These are phyloP conservation scores for Diplosoma virens DNA, from an alignment of 23 tunicate species.

Conservation along the genomic window DNA sequence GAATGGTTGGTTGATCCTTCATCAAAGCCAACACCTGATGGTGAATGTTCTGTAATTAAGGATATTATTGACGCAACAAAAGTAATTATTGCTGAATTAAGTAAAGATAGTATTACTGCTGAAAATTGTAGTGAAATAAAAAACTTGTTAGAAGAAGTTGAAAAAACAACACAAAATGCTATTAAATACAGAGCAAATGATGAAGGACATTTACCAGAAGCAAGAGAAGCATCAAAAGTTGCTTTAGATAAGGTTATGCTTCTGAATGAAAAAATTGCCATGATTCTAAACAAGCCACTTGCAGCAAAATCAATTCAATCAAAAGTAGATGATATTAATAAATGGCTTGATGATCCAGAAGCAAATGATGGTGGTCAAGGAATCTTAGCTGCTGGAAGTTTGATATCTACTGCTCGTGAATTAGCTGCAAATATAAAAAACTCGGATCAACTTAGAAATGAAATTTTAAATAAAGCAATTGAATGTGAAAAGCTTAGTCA, in stretches of 20 bases:
- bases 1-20: constrained; percentile 88
- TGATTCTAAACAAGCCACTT: constrained; percentile 22
- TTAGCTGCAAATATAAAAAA: constrained; percentile 47
- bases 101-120: constrained; percentile 23
- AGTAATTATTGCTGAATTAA: constrained; percentile 10
- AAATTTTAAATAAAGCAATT: constrained; percentile 32
- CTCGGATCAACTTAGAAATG: constrained; percentile 13
- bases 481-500: constrained; percentile 59
- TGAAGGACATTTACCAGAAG: constrained; percentile 66
- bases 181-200: constrained; percentile 36
- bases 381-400: constrained; percentile 37
- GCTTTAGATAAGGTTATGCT: constrained; percentile 50
- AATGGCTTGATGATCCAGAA: constrained; percentile 74
- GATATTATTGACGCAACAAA: constrained; percentile 37
- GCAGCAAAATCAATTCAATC: constrained; percentile 51
- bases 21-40: constrained; percentile 73
- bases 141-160: constrained; percentile 73
- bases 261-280: constrained; percentile 55
- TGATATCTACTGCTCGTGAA: constrained; percentile 61
- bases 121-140: constrained; percentile 48
- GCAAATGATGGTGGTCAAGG: constrained; percentile 80
- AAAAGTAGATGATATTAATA: constrained; percentile 59
- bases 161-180: constrained; percentile 53
- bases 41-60: constrained; percentile 45
- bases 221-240: constrained; percentile 48